A percentile compares a stretch with the other conserved stretches of the same genome.
These are phyloP conservation scores for Plutomurus gul DNA, from an alignment of 1,140 invertebrate genomes.

Conservation along the genomic window DNA sequence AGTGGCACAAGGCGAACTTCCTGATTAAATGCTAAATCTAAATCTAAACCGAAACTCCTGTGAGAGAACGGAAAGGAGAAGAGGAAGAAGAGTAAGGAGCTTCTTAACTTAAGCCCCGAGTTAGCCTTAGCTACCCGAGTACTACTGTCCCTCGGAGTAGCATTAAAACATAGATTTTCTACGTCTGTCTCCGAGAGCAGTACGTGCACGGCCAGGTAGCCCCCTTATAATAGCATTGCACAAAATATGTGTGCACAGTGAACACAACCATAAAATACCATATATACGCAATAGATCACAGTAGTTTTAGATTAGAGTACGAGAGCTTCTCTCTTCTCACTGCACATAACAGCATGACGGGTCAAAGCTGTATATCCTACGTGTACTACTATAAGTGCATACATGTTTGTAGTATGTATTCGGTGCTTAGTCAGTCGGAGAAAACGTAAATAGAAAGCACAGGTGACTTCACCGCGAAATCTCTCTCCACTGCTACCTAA, in stretches of 20 bases:
- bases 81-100: neutral
- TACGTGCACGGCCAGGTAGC: too few species aligned
- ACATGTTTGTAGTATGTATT: too few species aligned
- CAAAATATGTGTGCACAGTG: neutral
- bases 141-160: neutral
- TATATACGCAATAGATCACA: constrained; percentile 17
- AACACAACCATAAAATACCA: neutral
- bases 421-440: too few species aligned
- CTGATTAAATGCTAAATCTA: constrained; percentile 39
- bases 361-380: neutral
- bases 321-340: neutral
- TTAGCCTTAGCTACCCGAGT: too few species aligned
- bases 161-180: neutral
- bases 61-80: neutral
- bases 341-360: neutral
- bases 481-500: too few species aligned
- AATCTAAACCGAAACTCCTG: constrained; percentile 12
- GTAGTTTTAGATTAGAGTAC: constrained; percentile 6
- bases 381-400: too few species aligned
- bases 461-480: neutral
- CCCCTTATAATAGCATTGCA: neutral
- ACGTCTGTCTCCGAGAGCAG: too few species aligned
- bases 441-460: neutral
- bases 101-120: too few species aligned
- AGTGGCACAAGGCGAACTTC: constrained; percentile 10